Evolutionary conservation across 2,113 vertebrate genomes (phyloP).

Genomic region (Choloepus hoffmanni): DNA sequence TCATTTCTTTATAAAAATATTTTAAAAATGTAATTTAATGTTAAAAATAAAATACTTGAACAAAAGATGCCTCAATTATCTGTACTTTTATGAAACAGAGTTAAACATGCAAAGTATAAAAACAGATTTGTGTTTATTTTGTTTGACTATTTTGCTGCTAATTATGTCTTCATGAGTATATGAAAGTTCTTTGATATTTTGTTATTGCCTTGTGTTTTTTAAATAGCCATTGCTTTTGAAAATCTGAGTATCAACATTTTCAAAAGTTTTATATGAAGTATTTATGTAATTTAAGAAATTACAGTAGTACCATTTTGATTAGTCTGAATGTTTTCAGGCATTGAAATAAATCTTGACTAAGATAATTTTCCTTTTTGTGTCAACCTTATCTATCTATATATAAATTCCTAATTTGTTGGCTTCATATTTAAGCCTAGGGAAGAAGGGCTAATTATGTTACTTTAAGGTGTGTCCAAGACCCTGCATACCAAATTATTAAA

Average conservation of each 20-base stretch:
- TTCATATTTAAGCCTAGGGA: not conserved
- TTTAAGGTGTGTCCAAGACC: not conserved
- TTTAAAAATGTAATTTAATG: not conserved
- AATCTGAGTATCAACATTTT: not conserved
- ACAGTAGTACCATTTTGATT: not conserved
- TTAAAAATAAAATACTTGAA: slow-evolving; percentile 35
- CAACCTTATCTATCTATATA: not conserved
- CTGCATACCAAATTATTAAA: not conserved
- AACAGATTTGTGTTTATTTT: not conserved
- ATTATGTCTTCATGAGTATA: not conserved
- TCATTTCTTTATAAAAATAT: slow-evolving; percentile 18
- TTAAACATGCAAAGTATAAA: not conserved
- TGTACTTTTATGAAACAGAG: slow-evolving; percentile 23
- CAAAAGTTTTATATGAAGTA: not conserved
- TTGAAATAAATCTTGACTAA: slow-evolving; percentile 67
- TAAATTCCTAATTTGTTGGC: not conserved
- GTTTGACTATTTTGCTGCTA: slow-evolving; percentile 11
- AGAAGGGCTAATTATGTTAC: not conserved
- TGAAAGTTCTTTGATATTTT: not conserved
- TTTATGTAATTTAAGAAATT: slow-evolving; percentile 17
- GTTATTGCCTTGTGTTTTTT: slow-evolving; percentile 23
- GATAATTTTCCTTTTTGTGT: not conserved
- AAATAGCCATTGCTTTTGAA: slow-evolving; percentile 15
- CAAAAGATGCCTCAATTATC: slow-evolving; percentile 21
- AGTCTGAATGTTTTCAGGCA: slow-evolving; percentile 32